Base-by-base conservation (phyloP, 2,888 invertebrate genomes). In the Geotrupes spiniger region DNA sequence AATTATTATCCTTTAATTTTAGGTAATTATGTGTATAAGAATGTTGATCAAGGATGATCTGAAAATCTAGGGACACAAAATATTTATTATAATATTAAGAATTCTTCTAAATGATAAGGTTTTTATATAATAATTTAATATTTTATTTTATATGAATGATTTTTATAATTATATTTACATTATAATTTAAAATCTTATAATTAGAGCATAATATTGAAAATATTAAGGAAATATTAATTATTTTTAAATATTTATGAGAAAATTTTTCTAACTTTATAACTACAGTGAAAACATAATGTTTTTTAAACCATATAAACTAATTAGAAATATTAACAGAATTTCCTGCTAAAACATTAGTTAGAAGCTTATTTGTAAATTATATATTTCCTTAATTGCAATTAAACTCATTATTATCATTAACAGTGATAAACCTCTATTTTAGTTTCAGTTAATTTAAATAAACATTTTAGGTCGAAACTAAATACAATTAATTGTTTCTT, bases 271-370 rank as follows among this genome's bases (percentile, higher is more conserved):
- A 74, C 76, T 77, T 79, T 80, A 80, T 76, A 79, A 63, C n/a
- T n/a, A n/a, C n/a, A n/a, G n/a, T 81, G 80, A 81, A 82, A 82
- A 78, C 80, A 76, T 80, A 81, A 79, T 65, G 79, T 82, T 80
- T 52, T 26, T 72, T 81, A 79, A 81, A 81, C 78, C 81, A 81
- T 76, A 77, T 77, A 78, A 78, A 77, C n/a, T n/a, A n/a, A n/a
- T n/a, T 74, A 77, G 76, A 78, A 78, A 78, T 69, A 73, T 65
- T 68, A 73, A 74, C 69, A 65, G 68, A 21, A 68, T 51, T 71
- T 70, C 70, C 66, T 68, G 70, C 78, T 63, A 60, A 57, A 58
- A 69, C 73, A 72, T 75, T 75, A 82, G 79, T 83, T 82, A 82
- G 81, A 77, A 80, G 81, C 81, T 81, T 80, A 72, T 64, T 63